Evolutionary conservation across 2,888 invertebrate genomes (phyloP), one percentile per base, ranked within the genome.

Genomic region (Hypercompe scribonia): DNA sequence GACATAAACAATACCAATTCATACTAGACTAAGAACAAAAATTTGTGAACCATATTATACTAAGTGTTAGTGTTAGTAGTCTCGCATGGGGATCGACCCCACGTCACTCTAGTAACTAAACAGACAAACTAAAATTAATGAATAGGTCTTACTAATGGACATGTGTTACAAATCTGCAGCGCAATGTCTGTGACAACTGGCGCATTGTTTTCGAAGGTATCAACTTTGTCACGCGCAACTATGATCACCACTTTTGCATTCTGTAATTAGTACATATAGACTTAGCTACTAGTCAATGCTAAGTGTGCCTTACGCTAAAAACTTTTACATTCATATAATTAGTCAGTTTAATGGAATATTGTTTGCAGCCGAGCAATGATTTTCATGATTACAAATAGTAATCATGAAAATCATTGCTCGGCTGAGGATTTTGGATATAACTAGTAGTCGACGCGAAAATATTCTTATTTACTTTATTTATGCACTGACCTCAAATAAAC

Each of bases 161-260:
- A 94, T 13, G 83, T 84, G 74, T 94, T 95, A 82, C 95, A 95
- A 58, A 94, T 94, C 82, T 95, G 95, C 65, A 95, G 77, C 1
- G 95, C 88, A 34, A 95, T 91, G 80, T 95, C 95, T 0, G 94
- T 91, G 3, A 94, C 31, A 7, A 93, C 72, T 0, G 95, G 95
- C 3, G 95, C 91, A 78, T 88, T 95, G 58, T 86, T 85, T 76
- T 95, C 94, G 78, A 95, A 95, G 0, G 91, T 81, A 77, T 95
- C 94, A 58, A 84, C 81, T 54, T 78, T 64, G 68, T 94, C 88
- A 7, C 94, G 90, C 4, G 92, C 95, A 36, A 95, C 92, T 64
- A 95, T 91, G 10, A 95, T 88, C 11, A 95, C 94, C 28, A 95
- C 87, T 78, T 87, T 92, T 10, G 95, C 76, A 46, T 86, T 93